Evolutionary conservation across 1,140 invertebrate species (phyloP).

Genomic region (Uloborus diversus): DNA sequence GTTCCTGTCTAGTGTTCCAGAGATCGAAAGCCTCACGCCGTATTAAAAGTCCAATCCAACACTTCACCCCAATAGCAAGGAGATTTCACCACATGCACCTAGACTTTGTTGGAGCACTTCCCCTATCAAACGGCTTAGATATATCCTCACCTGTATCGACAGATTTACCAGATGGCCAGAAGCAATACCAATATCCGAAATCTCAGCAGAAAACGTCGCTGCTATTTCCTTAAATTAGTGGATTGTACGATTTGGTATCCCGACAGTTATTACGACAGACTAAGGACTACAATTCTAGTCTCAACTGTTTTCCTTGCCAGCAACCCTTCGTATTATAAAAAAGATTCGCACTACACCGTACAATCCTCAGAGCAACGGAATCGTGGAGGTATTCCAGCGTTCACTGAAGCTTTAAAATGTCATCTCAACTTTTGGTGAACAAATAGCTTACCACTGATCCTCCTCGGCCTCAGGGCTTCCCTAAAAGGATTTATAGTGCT

Average conservation of each 20-base stretch:
- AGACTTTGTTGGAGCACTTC: background rate
- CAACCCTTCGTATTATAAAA: background rate
- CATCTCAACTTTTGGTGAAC: background rate
- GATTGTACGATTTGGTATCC: slow-evolving; percentile 61
- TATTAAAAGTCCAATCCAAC: background rate
- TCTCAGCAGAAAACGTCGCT: slow-evolving; percentile 58
- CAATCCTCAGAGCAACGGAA: slow-evolving; percentile 63
- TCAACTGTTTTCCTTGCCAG: slow-evolving; percentile 59
- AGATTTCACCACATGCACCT: background rate
- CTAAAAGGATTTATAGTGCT: background rate
- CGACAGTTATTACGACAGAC: slow-evolving; percentile 62
- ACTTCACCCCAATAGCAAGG: background rate
- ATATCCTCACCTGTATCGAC: background rate
- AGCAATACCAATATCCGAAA: background rate
- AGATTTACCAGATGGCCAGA: background rate
- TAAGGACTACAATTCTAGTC: slow-evolving; percentile 66
- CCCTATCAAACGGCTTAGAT: background rate
- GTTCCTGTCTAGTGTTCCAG: background rate
- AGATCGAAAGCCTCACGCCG: background rate
- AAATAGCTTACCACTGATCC: background rate
- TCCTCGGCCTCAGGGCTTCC: background rate
- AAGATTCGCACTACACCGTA: slow-evolving; percentile 18
- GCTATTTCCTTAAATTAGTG: slow-evolving; percentile 61
- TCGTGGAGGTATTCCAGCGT: slow-evolving; percentile 59
- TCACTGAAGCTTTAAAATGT: background rate